phyloP scores from a whole-genome alignment of 2,797 vertebrate species.

The Leucoraja ocellata region DNA sequence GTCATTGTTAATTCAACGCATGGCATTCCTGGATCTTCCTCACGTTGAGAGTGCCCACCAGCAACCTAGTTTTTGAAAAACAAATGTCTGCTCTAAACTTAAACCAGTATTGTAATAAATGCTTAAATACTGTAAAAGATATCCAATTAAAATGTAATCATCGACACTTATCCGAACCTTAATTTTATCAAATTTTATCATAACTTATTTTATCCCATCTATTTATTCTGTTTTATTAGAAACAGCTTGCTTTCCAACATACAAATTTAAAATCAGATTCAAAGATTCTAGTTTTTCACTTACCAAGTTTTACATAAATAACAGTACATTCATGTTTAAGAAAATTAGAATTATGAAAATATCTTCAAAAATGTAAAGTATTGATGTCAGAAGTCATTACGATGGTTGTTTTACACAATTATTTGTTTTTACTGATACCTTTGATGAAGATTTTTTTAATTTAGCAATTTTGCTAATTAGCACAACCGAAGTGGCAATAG shows the following conservation, averaged over 20 bases:
- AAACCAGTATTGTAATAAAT: not conserved
- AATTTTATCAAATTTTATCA: no score
- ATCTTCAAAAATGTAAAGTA: not conserved
- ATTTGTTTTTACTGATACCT: slow-evolving; percentile 9
- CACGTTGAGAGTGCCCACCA: not conserved
- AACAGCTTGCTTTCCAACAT: not conserved
- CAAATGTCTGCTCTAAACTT: not conserved
- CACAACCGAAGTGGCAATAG: slow-evolving; percentile 53
- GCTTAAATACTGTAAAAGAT: not conserved
- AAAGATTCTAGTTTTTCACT: not conserved
- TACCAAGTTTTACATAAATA: not conserved
- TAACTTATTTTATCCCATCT: not conserved
- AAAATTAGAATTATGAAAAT: not conserved
- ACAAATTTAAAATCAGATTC: not conserved
- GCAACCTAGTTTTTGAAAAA: not conserved
- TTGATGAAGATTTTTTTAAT: not conserved
- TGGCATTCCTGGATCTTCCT: not conserved
- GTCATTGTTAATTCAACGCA: not conserved
- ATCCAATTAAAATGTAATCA: not conserved
- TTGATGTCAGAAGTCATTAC: not conserved
- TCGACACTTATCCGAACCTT: not conserved
- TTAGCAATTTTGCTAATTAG: slow-evolving; percentile 41
- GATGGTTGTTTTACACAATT: not conserved
- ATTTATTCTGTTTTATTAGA: not conserved
- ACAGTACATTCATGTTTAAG: not conserved